Base-by-base conservation (phyloP, 1,140 invertebrate genomes). In the Pseudomyrmex pallidus region DNA sequence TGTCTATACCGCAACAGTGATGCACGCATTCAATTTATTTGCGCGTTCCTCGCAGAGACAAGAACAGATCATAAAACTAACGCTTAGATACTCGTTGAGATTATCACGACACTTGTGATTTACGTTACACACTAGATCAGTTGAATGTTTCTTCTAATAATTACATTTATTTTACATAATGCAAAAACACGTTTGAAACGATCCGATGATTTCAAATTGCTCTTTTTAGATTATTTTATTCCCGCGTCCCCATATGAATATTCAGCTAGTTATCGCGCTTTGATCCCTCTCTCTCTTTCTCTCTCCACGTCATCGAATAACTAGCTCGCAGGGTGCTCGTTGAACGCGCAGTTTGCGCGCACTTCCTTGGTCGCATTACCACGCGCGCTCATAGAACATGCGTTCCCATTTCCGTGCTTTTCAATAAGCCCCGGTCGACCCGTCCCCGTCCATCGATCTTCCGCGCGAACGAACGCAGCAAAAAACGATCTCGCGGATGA, bases 401-500 rank as follows among this genome's bases (percentile, higher is more conserved):
- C 17, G 52, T 63, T 35, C 54, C 64, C 35, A 62, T 61, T 74
- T 48, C 77, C 83, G 50, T 78, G 83, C 83, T 85, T 88, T 87
- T 88, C 77, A 83, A 85, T 83, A 85, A 88, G 12, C 44, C 68
- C 74, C 70, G 70, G 46, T 13, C 17, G 46, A 20, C 48, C n/a
- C 73, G 12, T 77, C 50, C 13, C 72, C 50, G 62, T 77, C 74
- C 68, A 84, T 88, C 67, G 78, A 64, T 77, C 76, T 84, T 78
- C 20, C 44, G 22, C 62, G 56, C 70, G 68, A 86, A 61, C 59
- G 57, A 84, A 80, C 56, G 80, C 74, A 82, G 84, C 84, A 88
- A 85, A 35, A 35, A 88, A 85, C 80, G 78, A 88, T 88, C 68
- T 84, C 70, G 80, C 83, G 15, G 68, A 83, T 88, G 82, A 88